phyloP scores from a whole-genome alignment of 2,888 invertebrate species.

The Anorthoa munda region DNA sequence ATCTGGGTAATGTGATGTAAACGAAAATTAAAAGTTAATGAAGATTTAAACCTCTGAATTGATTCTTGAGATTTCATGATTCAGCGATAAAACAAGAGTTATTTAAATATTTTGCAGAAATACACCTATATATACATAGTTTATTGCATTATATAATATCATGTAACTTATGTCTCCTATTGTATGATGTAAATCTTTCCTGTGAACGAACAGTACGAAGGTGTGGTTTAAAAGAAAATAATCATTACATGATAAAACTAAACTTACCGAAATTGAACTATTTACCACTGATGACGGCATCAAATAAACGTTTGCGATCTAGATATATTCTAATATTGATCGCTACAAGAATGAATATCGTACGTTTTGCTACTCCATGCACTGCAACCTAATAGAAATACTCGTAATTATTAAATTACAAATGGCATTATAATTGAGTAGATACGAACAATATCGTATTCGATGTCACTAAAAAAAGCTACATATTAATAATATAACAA shows the following conservation, averaged over 20 bases:
- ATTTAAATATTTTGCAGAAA: neutral
- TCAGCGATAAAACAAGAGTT: neutral
- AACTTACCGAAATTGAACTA: constrained; percentile 8
- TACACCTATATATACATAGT: too few relatives aligned
- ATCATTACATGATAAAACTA: constrained; percentile 12
- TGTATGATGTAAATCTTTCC: neutral
- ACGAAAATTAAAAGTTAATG: constrained; percentile 41
- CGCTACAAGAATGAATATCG: constrained; percentile 17
- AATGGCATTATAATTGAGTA: constrained; percentile 14
- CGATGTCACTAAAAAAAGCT: constrained; percentile 11
- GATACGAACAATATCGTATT: constrained; percentile 7
- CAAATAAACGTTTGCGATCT: neutral
- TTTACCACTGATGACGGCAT: constrained; percentile 15
- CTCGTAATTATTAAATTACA: neutral
- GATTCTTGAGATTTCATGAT: neutral
- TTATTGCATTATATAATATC: neutral
- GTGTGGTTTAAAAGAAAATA: constrained; percentile 10
- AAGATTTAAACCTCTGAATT: constrained; percentile 3
- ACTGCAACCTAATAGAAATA: constrained; percentile 17
- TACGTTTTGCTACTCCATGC: neutral
- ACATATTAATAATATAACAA: neutral
- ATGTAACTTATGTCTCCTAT: neutral
- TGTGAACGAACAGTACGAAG: neutral
- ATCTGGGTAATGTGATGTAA: constrained; percentile 60
- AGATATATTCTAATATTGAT: constrained; percentile 36